Conservation (phyloP, 2,113 vertebrate species). For the Oxyruncus cristatus region DNA sequence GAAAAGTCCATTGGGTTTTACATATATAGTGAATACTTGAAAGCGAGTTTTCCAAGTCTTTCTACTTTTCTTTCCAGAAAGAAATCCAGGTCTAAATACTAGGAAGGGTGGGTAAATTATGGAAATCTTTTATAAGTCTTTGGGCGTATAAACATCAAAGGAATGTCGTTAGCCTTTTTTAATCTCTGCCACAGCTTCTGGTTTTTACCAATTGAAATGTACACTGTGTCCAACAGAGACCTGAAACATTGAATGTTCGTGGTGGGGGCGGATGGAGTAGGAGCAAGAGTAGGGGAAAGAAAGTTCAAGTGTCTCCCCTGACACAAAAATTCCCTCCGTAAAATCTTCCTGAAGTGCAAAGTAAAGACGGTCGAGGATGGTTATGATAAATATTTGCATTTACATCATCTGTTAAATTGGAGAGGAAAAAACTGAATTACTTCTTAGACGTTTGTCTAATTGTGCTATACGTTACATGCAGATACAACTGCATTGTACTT, state of each 20-base stretch:
- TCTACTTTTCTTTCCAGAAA: slow-evolving; percentile 66
- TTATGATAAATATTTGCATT: neutral
- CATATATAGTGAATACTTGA: slow-evolving; percentile 54
- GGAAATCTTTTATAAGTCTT: slow-evolving; percentile 74
- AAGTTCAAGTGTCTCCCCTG: neutral
- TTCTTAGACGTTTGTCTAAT: neutral
- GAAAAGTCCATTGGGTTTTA: slow-evolving; percentile 45
- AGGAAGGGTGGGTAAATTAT: slow-evolving; percentile 68
- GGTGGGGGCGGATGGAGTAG: neutral
- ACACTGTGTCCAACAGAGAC: neutral
- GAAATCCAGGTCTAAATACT: slow-evolving; percentile 70
- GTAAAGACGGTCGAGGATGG: rapidly evolving
- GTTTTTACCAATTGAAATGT: slow-evolving; percentile 38
- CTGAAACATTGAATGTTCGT: neutral
- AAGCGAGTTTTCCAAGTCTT: slow-evolving; percentile 67
- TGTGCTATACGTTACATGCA: neutral
- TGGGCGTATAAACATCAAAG: slow-evolving; percentile 73
- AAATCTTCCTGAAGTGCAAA: neutral
- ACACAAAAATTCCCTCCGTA: rapidly evolving
- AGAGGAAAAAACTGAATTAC: neutral
- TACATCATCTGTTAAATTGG: neutral
- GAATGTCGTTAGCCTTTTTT: slow-evolving; percentile 59
- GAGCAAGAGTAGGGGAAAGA: neutral
- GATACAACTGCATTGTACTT: neutral
- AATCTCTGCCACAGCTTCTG: slow-evolving; percentile 63